A percentile compares a stretch with the other conserved stretches of the same genome.
These are phyloP conservation scores for Drosophila pseudotalamancana DNA, from an alignment of 2,888 invertebrate genomes.

Conservation along the genomic window DNA sequence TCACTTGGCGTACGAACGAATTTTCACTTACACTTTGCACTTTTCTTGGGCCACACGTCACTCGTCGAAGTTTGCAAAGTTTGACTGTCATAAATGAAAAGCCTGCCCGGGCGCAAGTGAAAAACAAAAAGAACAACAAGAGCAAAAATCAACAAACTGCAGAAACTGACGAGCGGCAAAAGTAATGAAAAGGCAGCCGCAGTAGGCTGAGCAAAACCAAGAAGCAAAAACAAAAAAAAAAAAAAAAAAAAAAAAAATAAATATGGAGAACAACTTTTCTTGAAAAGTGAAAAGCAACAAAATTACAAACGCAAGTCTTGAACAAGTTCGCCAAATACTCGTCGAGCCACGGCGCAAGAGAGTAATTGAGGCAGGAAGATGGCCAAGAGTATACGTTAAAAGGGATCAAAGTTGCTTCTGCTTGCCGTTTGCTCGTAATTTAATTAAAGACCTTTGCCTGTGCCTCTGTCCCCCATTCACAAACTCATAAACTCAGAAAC, in stretches of 20 bases:
- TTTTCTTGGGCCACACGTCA: slow-evolving; percentile 72
- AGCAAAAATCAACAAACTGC: slow-evolving; percentile 44
- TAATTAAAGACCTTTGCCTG: slow-evolving; percentile 77
- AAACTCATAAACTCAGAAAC: background rate
- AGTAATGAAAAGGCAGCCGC: slow-evolving; percentile 68
- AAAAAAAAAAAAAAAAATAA: slow-evolving; percentile 7
- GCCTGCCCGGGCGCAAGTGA: slow-evolving; percentile 33
- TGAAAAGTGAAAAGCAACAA: slow-evolving; percentile 60
- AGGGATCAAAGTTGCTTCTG: slow-evolving; percentile 79
- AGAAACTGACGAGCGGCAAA: slow-evolving; percentile 52
- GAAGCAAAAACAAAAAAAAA: slow-evolving; percentile 2
- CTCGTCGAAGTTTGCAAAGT: slow-evolving; percentile 61
- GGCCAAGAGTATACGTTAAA: slow-evolving; percentile 46
- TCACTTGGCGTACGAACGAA: slow-evolving; percentile 50
- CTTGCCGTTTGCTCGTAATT: slow-evolving; percentile 64
- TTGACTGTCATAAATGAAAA: slow-evolving; percentile 74
- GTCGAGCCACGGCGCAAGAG: slow-evolving; percentile 5
- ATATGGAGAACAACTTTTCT: slow-evolving; percentile 39
- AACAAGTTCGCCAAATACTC: slow-evolving; percentile 38
- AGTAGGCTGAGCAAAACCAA: slow-evolving; percentile 11
- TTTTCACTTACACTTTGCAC: slow-evolving; percentile 66
- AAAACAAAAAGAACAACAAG: slow-evolving; percentile 20
- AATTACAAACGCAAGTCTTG: slow-evolving; percentile 74
- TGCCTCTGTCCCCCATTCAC: slow-evolving; percentile 44
- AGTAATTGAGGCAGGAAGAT: slow-evolving; percentile 14